Base-by-base conservation (phyloP, 2,888 invertebrate genomes). In the Cyaniris semiargus region DNA sequence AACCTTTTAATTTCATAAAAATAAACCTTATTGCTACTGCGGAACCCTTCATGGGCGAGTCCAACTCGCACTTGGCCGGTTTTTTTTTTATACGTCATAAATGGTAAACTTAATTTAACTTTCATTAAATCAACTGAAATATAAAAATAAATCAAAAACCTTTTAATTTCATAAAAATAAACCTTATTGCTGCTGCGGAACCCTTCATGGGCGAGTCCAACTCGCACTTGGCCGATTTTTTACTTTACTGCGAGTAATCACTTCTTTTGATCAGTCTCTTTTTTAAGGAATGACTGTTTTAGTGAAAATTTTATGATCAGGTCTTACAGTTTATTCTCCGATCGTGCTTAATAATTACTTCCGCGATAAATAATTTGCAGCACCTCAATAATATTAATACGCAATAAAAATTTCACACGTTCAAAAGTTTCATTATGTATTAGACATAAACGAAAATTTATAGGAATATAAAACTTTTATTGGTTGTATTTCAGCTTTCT, bases 401-500 rank as follows among this genome's bases (percentile, higher is more conserved):
- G 72, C 13, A 53, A 48, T 74, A 53, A 53, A 74, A 48, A 48
- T 74, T 74, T 48, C 48, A 18, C 48, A 48, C 53, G 48, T 74
- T 74, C 48, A 27, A 23, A 74, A 74, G 23, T 53, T 53, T 27
- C 74, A 27, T 74, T 48, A 74, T 21, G 48, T 74, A 21, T 48
- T 27, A 74, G 48, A 21, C 48, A 27, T 53, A 74, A 74, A 53
- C 21, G 72, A 72, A 72, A 74, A 74, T 53, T 74, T 23, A 74
- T 74, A 15, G 74, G 15, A 27, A 27, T 74, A 48, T 74, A 27
- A 74, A 53, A 53, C 48, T 74, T 74, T 74, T 74, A 74, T 74
- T 27, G 74, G 18, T 53, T 74, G 74, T 74, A 15, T 74, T 48
- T 53, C 53, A 74, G 74, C 88, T 89, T 88, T 89, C 88, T 86